These are phyloP conservation scores for Megaptera novaeangliae DNA, from an alignment of 2,113 vertebrate genomes.

Conservation along the genomic window DNA sequence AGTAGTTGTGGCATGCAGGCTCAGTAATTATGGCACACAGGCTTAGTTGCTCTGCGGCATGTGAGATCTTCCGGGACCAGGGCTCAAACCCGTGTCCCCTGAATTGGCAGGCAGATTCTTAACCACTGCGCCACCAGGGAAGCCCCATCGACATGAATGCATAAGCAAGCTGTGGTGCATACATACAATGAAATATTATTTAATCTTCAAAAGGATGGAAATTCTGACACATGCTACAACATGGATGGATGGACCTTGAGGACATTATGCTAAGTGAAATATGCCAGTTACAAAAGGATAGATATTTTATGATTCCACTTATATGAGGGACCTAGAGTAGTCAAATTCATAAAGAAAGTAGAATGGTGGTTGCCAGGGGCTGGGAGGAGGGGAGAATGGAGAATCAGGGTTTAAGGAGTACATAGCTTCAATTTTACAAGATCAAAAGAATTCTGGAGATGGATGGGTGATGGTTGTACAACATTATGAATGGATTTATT, in stretches of 20 bases:
- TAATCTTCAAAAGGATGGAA: not conserved
- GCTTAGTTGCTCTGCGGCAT: no score
- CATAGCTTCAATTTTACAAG: not conserved
- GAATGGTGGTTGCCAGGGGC: not conserved
- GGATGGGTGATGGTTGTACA: not conserved
- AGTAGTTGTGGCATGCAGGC: no score
- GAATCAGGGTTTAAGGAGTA: not conserved
- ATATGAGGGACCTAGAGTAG: not conserved
- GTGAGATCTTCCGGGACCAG: no score
- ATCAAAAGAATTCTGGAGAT: not conserved
- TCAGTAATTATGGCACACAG: no score
- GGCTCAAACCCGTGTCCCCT: no score
- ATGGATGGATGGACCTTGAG: not conserved
- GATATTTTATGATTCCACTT: not conserved
- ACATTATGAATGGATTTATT: not conserved
- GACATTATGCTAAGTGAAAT: not conserved
- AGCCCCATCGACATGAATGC: not conserved
- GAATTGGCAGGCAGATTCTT: no score
- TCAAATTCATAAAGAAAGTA: not conserved
- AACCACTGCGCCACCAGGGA: no score
- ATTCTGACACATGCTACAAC: not conserved
- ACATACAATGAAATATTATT: not conserved
- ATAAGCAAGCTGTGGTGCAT: not conserved
- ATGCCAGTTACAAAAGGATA: not conserved
- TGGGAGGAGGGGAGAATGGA: not conserved